These are phyloP conservation scores for Pangasius macronema DNA, from an alignment of 2,797 vertebrate species.

Conservation along the genomic window DNA sequence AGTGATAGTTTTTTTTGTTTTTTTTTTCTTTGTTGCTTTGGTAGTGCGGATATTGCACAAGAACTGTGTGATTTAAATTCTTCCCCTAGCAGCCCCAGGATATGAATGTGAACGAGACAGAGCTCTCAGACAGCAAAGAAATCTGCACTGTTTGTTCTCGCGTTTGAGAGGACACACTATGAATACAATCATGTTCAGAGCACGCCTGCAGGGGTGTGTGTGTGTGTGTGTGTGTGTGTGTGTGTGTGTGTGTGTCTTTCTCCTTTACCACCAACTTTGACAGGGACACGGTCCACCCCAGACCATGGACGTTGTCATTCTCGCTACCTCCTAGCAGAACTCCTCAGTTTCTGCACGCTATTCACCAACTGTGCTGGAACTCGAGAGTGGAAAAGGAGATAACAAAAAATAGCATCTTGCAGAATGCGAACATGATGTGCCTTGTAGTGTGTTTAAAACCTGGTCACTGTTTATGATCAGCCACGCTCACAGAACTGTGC, in stretches of 20 bases:
- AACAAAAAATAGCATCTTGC: not conserved
- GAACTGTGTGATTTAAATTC: not conserved
- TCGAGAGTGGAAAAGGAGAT: not conserved
- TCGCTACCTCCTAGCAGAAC: too few species aligned
- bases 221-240: not conserved
- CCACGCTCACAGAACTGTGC: too few species aligned
- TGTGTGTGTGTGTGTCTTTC: slow-evolving; percentile 1
- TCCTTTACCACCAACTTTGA: too few species aligned
- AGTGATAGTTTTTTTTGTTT: not conserved
- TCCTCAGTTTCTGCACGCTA: slow-evolving; percentile 17
- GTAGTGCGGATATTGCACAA: not conserved
- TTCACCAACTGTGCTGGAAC: slow-evolving; percentile 12
- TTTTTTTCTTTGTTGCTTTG: not conserved
- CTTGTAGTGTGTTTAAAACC: not conserved
- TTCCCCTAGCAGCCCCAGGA: not conserved
- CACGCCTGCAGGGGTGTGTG: not conserved
- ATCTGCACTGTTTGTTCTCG: not conserved
- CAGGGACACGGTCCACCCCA: too few species aligned
- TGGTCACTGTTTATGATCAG: not conserved
- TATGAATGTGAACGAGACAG: not conserved
- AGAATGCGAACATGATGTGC: not conserved
- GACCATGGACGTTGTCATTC: too few species aligned
- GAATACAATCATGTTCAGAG: not conserved
- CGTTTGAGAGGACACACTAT: not conserved
- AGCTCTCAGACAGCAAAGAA: too few species aligned